Evolutionary conservation across 1,140 invertebrate genomes (phyloP).

Genomic region (Plutomurus gul): DNA sequence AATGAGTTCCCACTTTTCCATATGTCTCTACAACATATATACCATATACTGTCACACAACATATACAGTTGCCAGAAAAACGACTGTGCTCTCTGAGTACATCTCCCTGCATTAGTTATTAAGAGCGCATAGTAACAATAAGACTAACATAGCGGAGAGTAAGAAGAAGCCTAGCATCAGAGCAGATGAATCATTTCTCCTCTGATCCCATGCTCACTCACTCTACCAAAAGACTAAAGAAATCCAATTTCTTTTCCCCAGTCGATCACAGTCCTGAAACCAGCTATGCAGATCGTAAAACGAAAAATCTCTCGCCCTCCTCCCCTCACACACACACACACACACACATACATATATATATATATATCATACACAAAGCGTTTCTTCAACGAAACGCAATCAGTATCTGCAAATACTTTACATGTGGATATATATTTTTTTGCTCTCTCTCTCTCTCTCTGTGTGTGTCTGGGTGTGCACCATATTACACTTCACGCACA

Average conservation of each 20-base stretch:
- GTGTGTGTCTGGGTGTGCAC: too few relatives aligned
- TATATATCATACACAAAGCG: neutral
- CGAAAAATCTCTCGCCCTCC: neutral
- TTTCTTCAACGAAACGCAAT: neutral
- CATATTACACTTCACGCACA: too few relatives aligned
- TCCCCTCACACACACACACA: neutral
- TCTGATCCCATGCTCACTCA: neutral
- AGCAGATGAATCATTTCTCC: neutral
- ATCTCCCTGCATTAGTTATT: too few relatives aligned
- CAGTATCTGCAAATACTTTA: neutral
- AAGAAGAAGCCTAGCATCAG: neutral
- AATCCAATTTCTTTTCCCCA: constrained; percentile 20
- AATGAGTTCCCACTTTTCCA: too few relatives aligned
- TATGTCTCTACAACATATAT: too few relatives aligned
- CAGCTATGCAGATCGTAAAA: too few relatives aligned
- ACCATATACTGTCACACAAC: too few relatives aligned
- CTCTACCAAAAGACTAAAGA: neutral
- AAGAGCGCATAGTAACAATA: neutral
- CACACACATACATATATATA: neutral
- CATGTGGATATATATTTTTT: too few relatives aligned
- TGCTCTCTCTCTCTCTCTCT: too few relatives aligned
- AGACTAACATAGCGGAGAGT: neutral
- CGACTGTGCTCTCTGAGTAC: too few relatives aligned
- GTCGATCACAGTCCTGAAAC: neutral
- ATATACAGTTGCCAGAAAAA: too few relatives aligned